Evolutionary conservation across 1,140 invertebrate species (phyloP).

Genomic region (Telenomus remus): DNA sequence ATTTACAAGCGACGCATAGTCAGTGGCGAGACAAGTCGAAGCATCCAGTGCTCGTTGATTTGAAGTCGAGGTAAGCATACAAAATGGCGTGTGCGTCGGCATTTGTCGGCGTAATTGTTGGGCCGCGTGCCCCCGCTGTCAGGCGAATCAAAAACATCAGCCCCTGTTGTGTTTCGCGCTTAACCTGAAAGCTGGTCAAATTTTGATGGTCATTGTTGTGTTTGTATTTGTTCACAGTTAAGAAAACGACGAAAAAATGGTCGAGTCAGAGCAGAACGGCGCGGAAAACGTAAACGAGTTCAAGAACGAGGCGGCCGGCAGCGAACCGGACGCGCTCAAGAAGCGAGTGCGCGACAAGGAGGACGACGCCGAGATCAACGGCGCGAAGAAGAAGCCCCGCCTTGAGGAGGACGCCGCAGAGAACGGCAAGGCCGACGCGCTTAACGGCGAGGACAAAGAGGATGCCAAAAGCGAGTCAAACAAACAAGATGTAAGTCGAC

Average conservation of each 20-base stretch:
- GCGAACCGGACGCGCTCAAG: constrained; percentile 36
- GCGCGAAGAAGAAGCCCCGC: constrained; percentile 31
- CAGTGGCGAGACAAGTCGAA: constrained; percentile 5
- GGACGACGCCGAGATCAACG: constrained; percentile 24
- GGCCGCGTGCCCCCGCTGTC: constrained; percentile 4
- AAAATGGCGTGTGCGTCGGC: too few species aligned
- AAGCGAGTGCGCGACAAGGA: constrained; percentile 28
- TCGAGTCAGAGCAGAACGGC: constrained; percentile 63
- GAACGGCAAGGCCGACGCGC: constrained; percentile 16
- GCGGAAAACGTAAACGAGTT: constrained; percentile 34
- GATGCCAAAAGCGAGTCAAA: constrained; percentile 14
- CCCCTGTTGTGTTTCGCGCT: not conserved
- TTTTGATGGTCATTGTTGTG: not conserved
- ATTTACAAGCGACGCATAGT: constrained; percentile 47
- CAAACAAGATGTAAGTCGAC: constrained; percentile 1
- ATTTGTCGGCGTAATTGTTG: too few species aligned
- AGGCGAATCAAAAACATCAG: not conserved
- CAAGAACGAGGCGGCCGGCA: constrained; percentile 35
- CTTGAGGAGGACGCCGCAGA: constrained; percentile 14
- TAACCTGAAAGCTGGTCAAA: not conserved
- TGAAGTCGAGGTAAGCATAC: not conserved
- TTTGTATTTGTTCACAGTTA: constrained; percentile 25
- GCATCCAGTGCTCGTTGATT: constrained; percentile 19
- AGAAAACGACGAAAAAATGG: constrained; percentile 52
- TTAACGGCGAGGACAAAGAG: constrained; percentile 25